Base-by-base conservation (phyloP, 2,113 vertebrate species). In the Solea senegalensis region DNA sequence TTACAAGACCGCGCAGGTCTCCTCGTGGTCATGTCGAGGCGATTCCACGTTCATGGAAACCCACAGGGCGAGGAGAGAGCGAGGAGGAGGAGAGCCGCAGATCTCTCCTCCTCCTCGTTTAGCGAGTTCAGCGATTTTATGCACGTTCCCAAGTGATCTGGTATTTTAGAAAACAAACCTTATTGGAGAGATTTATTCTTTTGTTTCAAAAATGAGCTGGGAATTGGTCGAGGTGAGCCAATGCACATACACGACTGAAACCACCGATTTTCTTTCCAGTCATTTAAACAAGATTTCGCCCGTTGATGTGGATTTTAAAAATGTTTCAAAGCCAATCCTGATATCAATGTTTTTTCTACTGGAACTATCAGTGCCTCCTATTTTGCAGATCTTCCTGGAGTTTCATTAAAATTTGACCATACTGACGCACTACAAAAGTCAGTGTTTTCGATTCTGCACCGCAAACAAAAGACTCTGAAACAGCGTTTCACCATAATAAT, bases 1-100 rank as follows among this genome's bases (percentile, higher is more conserved):
- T 90, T 81, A 80, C 84, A n/a, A 51, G 54, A 71, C 56, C 68
- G 56, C 63, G 75, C 81, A 78, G 76, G 83, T 77, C 71, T 68
- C 65, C 71, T 75, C 74, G 14, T 41, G 70, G 84, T 83, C 62
- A 77, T 68, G 61, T 72, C 39, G 8, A 56, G 56, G 53, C 15
- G n/a, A 65, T 78, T 71, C n/a, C 11, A 48, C 41, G 16, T 52
- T 65, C 77, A 75, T 81, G 65, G 81, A 74, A 88, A 80, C 74
- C 43, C 54, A 58, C 59, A 63, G 67, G 50, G 10, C 2, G 5
- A 76, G 49, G 74, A 8, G 21, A 78, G 80, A 85, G n/a, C 8
- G 34, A 55, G 39, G 7, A 62, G 55, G 27, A 1, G 11, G 11
- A 46, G 13, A 65, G 68, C 26, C 52, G 6, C 50, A 52, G 27